phyloP scores from a whole-genome alignment of 2,888 invertebrate species.

The Sinhomidia bicolor region DNA sequence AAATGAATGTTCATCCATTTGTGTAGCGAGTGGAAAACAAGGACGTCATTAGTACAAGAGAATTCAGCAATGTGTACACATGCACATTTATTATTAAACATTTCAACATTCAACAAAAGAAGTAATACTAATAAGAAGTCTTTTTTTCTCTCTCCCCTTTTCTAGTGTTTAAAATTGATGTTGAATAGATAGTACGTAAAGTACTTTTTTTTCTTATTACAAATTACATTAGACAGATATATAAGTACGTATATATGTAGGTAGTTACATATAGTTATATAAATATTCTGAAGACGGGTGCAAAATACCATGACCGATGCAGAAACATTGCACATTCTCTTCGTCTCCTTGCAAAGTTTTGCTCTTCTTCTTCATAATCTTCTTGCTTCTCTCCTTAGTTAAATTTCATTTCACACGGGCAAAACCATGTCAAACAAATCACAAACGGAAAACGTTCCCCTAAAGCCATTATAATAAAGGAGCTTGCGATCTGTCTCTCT shows the following conservation, averaged over 20 bases:
- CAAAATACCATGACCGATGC: constrained; percentile 66
- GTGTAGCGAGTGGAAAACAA: constrained; percentile 48
- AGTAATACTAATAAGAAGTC: constrained; percentile 23
- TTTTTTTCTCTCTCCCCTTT: not conserved
- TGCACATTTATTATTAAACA: constrained; percentile 17
- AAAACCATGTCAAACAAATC: constrained; percentile 63
- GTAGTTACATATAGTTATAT: not conserved
- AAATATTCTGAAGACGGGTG: constrained; percentile 58
- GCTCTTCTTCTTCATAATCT: constrained; percentile 6
- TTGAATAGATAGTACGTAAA: not conserved
- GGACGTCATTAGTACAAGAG: constrained; percentile 48
- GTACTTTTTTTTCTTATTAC: not conserved
- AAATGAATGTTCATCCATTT: constrained; percentile 41
- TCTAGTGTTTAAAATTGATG: constrained; percentile 33
- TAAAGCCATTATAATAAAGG: constrained; percentile 40
- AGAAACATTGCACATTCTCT: constrained; percentile 57
- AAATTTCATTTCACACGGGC: constrained; percentile 61
- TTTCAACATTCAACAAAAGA: constrained; percentile 25
- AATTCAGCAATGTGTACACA: constrained; percentile 18
- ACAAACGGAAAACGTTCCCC: constrained; percentile 41
- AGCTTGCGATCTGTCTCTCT: constrained; percentile 43
- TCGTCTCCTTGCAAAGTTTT: constrained; percentile 51
- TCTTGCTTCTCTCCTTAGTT: constrained; percentile 23
- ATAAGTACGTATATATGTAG: not conserved
- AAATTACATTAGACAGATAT: not conserved